Evolutionary conservation across 2,797 vertebrate genomes (phyloP).

Genomic region (Cyprinodon diabolis): DNA sequence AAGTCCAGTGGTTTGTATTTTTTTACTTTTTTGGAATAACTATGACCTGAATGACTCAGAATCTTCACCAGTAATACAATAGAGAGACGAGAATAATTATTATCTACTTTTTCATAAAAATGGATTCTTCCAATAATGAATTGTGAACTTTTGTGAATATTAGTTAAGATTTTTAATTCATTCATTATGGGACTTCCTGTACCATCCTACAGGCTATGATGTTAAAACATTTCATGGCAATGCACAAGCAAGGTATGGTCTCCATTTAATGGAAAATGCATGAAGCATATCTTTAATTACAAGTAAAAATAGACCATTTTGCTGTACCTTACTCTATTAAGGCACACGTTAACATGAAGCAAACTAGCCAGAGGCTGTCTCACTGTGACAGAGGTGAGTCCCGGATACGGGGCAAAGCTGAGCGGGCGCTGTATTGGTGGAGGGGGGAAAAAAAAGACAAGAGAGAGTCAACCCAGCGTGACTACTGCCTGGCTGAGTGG

Average conservation of each 20-base stretch:
- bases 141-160: neutral
- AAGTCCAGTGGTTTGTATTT: too few species aligned
- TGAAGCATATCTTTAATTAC: constrained; percentile 61
- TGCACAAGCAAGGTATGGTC: constrained; percentile 33
- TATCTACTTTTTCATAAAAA: constrained; percentile 4
- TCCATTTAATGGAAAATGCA: constrained; percentile 53
- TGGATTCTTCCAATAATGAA: neutral
- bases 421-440: constrained; percentile 64
- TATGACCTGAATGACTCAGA: too few species aligned
- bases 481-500: constrained; percentile 82
- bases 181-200: constrained; percentile 7
- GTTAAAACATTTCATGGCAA: constrained; percentile 37
- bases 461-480: constrained; percentile 78
- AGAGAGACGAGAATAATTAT: constrained; percentile 10
- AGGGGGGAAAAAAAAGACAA: constrained; percentile 54
- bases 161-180: neutral
- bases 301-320: constrained; percentile 55
- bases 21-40: too few species aligned
- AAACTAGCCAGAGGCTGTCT: constrained; percentile 55
- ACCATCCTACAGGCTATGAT: constrained; percentile 16
- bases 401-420: constrained; percentile 64
- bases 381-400: constrained; percentile 55
- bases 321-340: constrained; percentile 43
- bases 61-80: constrained; percentile 33
- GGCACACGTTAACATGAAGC: constrained; percentile 43